A percentile compares a stretch with the other conserved stretches of the same genome.
These are phyloP conservation scores for Furcula furcula DNA, from an alignment of 2,888 invertebrate genomes.

Conservation along the genomic window DNA sequence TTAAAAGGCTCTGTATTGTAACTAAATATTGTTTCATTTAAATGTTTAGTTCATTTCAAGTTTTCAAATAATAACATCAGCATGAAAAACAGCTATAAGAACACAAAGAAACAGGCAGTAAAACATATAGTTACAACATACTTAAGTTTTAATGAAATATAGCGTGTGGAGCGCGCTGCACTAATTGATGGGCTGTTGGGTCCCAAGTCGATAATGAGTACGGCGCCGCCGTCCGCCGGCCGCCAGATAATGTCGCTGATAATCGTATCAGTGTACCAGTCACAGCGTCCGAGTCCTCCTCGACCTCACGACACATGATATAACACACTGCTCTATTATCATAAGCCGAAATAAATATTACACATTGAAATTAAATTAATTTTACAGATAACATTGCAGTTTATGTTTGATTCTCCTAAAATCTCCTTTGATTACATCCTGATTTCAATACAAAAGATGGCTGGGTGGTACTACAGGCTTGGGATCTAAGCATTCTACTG, in stretches of 20 bases:
- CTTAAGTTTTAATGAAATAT: constrained; percentile 26
- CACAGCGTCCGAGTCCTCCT: constrained; percentile 22
- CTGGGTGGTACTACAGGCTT: too few species aligned
- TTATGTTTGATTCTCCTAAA: too few species aligned
- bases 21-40: too few species aligned
- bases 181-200: constrained; percentile 49
- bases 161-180: constrained; percentile 33
- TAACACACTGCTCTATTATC: constrained; percentile 12
- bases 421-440: too few species aligned
- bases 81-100: constrained; percentile 6
- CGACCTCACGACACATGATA: constrained; percentile 14
- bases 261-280: constrained; percentile 40
- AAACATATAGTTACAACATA: not conserved
- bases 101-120: not conserved
- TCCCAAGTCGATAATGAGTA: constrained; percentile 51
- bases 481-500: too few species aligned
- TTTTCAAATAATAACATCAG: too few species aligned
- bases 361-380: too few species aligned
- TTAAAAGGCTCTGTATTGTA: too few species aligned
- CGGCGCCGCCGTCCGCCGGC: constrained; percentile 35
- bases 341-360: not conserved
- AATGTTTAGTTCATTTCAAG: too few species aligned
- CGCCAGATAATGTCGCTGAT: constrained; percentile 51
- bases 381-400: too few species aligned
- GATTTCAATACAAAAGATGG: too few species aligned